Percentiles rank a stretch among this genome's conserved stretches.
These are phyloP conservation scores for Diabrotica undecimpunctata DNA, from an alignment of 1,140 invertebrate genomes.

Conservation along the genomic window DNA sequence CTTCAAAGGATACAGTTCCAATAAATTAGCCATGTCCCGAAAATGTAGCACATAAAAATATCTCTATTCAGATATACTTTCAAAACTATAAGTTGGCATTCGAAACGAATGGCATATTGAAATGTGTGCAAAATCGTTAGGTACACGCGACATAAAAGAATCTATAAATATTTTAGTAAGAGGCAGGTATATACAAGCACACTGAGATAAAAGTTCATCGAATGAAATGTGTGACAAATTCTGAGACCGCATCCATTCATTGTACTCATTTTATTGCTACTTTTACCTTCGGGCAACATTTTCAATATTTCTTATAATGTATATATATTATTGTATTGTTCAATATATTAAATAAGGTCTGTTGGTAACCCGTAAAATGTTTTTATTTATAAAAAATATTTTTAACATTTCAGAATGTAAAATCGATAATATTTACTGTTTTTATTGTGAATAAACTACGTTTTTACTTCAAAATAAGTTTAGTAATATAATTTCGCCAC, in stretches of 20 bases:
- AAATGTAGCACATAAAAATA: no score
- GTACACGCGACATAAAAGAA: conserved; percentile 2
- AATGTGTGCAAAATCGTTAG: neutral
- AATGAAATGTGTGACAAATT: conserved; percentile 12
- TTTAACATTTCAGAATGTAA: no score
- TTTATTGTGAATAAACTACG: no score
- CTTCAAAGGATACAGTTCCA: neutral
- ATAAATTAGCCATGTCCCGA: neutral
- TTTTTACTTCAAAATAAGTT: no score
- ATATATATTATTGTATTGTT: no score
- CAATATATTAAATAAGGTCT: no score
- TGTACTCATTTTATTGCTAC: neutral
- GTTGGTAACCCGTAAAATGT: no score
- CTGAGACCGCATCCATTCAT: neutral
- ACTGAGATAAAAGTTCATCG: neutral
- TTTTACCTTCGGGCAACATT: neutral
- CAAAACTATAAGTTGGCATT: no score
- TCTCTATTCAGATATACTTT: no score
- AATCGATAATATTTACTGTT: no score
- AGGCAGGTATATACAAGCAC: neutral
- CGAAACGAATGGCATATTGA: neutral
- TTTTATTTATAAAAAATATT: no score
- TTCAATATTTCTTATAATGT: neutral
- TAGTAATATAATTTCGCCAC: no score
- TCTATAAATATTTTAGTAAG: conserved; percentile 13